Conservation (phyloP, 2,797 vertebrate species). For the Karalla daura region DNA sequence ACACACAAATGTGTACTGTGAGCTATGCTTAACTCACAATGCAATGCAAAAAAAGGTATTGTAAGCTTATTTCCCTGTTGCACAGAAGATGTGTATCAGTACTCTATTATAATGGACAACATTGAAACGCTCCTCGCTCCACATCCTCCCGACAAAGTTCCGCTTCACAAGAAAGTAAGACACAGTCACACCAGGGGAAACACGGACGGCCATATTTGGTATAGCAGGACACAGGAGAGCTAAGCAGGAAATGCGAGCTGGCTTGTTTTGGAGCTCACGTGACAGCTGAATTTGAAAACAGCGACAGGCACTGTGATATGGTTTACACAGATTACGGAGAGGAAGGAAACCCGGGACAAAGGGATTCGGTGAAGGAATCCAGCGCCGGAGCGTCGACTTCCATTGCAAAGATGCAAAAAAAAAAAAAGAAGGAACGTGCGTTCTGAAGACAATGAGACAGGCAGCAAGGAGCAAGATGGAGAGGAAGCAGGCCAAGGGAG, state of each 20-base stretch:
- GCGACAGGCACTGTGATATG: constrained; percentile 40
- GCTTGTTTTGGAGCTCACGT: constrained; percentile 10
- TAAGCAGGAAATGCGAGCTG: constrained; percentile 43
- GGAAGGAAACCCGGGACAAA: constrained; percentile 73
- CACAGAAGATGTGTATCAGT: background rate
- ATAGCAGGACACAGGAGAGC: constrained; percentile 16
- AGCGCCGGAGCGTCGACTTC: constrained; percentile 17
- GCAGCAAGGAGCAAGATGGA: constrained; percentile 21
- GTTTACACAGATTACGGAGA: constrained; percentile 52
- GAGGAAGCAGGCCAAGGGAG: constrained; percentile 40
- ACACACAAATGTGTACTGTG: background rate
- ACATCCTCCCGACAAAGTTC: constrained; percentile 24
- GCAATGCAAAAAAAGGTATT: background rate
- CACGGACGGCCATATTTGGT: constrained; percentile 46
- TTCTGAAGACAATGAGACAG: constrained; percentile 20
- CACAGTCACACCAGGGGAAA: constrained; percentile 14
- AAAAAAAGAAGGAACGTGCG: background rate
- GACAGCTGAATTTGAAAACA: constrained; percentile 58
- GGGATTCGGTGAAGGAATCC: constrained; percentile 42
- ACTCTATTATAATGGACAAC: background rate
- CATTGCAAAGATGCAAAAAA: constrained; percentile 29
- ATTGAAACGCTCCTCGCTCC: constrained; percentile 1
- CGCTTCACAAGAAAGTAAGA: constrained; percentile 23
- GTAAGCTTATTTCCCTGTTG: background rate
- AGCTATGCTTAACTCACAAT: background rate